phyloP scores from a whole-genome alignment of 1,140 invertebrate genomes.

The Papilio polytes region DNA sequence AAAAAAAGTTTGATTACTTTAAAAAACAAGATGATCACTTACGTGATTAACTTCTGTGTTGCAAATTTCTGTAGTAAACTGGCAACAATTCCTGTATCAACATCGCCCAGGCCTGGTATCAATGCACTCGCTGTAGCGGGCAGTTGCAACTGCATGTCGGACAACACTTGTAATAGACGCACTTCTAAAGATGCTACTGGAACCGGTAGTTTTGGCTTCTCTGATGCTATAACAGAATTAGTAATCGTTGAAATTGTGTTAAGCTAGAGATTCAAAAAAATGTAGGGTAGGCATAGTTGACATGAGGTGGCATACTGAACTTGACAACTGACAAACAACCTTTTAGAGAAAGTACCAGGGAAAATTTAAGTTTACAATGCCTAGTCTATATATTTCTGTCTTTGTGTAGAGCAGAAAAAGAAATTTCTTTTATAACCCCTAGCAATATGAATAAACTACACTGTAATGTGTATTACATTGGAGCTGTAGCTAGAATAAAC shows the following conservation, averaged over 20 bases:
- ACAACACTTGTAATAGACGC: conserved; percentile 89
- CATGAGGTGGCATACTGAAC: too few species aligned
- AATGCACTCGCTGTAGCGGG: conserved; percentile 86
- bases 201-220: conserved; percentile 63
- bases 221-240: conserved; percentile 75
- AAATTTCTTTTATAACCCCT: too few species aligned
- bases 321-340: too few species aligned
- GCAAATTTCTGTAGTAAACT: conserved; percentile 93
- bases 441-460: too few species aligned
- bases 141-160: conserved; percentile 90
- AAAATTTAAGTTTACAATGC: neutral
- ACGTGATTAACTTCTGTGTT: conserved; percentile 92
- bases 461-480: too few species aligned
- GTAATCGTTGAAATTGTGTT: too few species aligned
- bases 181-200: conserved; percentile 85
- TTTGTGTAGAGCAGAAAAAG: too few species aligned
- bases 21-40: conserved; percentile 42
- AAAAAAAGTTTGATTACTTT: conserved; percentile 1
- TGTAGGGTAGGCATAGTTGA: too few species aligned
- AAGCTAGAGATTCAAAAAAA: too few species aligned
- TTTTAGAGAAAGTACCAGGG: too few species aligned
- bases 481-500: too few species aligned
- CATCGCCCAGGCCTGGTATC: conserved; percentile 71
- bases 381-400: too few species aligned
- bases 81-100: conserved; percentile 74